Conservation (phyloP, 2,888 invertebrate species). For the Sericinus montela region DNA sequence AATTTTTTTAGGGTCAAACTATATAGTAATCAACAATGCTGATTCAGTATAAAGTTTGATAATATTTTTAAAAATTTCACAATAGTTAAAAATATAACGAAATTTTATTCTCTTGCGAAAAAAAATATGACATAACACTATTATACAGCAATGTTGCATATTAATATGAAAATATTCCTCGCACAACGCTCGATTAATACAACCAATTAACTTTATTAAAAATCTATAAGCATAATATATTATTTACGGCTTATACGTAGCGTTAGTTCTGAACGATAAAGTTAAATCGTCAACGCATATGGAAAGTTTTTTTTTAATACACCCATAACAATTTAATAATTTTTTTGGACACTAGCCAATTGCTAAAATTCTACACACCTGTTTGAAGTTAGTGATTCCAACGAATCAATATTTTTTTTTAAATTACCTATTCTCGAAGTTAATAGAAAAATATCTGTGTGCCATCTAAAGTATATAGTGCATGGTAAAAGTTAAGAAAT, state of each 20-base stretch:
- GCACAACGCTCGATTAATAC: constrained; percentile 8
- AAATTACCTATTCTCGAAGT: no score
- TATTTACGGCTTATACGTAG: not conserved
- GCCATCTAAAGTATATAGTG: no score
- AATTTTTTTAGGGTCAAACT: no score
- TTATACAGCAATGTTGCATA: not conserved
- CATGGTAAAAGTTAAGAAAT: no score
- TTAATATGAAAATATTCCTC: constrained; percentile 4
- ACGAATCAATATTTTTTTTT: not conserved
- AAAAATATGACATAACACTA: not conserved
- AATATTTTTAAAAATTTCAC: no score
- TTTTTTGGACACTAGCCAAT: constrained; percentile 27
- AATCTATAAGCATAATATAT: not conserved
- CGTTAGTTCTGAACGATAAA: not conserved
- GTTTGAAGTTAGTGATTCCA: constrained; percentile 7
- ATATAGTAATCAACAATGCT: no score
- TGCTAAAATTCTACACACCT: constrained; percentile 23
- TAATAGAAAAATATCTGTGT: no score
- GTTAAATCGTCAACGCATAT: not conserved
- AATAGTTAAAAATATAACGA: no score
- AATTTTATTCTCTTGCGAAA: no score
- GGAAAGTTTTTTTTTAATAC: not conserved
- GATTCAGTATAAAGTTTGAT: no score
- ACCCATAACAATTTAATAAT: constrained; percentile 20
- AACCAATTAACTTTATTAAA: constrained; percentile 8